Base-by-base conservation (phyloP, 2,113 vertebrate genomes). In the Sturnus vulgaris region DNA sequence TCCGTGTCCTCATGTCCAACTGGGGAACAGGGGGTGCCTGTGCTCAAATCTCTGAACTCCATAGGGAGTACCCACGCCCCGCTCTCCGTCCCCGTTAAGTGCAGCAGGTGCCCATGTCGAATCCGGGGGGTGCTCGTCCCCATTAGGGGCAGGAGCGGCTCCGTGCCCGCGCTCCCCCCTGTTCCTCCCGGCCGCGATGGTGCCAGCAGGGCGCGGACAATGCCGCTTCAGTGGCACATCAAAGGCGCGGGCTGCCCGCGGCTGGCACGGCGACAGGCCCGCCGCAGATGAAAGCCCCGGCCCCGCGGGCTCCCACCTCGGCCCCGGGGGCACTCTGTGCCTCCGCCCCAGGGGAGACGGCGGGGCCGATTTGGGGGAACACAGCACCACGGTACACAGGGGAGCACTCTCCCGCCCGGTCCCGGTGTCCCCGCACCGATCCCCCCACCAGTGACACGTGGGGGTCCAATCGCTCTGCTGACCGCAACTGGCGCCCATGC, bases 191-290 rank as follows among this genome's bases (percentile, higher is more conserved):
- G 50, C 65, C 73, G 57, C 12, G 28, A 52, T 57, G 82, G 90
- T 93, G 94, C 92, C 95, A 88, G 92, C 83, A 18, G 86, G 66
- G 63, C 65, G 11, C 85, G 65, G 90, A 93, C 95, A 96, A 93
- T 92, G 94, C 82, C 52, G 88, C 95, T 42, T 91, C 81, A 96
- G 92, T 91, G 85, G 92, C 84, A 94, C 92, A 93, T 96, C 94
- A 96, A 96, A 96, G 95, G 76, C 76, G 10, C 75, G 31, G 86
- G 75, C 89, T 93, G 88, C 79, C 82, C 76, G 83, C 61, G 61
- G 63, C 92, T 95, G 95, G 95, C 95, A 95, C 90, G 60, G 69
- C 64, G 64, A 93, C 95, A 94, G 92, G 15, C 92, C 69, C 88
- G 87, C 77, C 55, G 73, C 87, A 93, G 44, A 95, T 95, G 92